Evolutionary conservation across 2,113 vertebrate species (phyloP).

Genomic region (Uropsilus gracilis): DNA sequence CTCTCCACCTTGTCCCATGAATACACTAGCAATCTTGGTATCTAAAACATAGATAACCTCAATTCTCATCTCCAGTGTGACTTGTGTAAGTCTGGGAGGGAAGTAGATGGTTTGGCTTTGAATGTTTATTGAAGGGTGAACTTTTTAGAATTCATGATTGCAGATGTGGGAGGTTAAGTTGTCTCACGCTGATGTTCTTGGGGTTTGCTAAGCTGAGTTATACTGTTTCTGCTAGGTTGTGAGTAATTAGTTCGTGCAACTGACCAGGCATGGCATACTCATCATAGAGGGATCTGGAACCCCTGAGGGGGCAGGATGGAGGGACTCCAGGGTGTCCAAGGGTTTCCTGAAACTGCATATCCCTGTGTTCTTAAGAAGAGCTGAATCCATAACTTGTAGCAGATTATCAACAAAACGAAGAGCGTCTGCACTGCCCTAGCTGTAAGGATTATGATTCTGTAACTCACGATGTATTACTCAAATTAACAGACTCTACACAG

Average conservation of each 20-base stretch:
- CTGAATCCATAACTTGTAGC: not conserved
- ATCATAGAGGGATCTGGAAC: not conserved
- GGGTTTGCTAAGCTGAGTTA: not conserved
- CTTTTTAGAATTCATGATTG: not conserved
- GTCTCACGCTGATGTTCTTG: not conserved
- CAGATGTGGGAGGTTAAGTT: not conserved
- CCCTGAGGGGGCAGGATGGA: not conserved
- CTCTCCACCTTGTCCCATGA: not conserved
- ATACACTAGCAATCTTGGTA: not conserved
- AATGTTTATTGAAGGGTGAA: not conserved
- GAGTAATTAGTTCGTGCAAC: not conserved
- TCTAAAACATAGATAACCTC: slow-evolving; percentile 2
- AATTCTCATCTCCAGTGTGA: slow-evolving; percentile 21
- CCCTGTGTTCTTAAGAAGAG: not conserved
- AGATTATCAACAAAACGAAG: not conserved
- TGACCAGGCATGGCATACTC: not conserved
- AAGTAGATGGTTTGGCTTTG: not conserved
- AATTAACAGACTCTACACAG: not conserved
- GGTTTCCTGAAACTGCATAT: not conserved
- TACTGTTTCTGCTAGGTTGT: not conserved
- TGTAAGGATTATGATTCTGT: not conserved
- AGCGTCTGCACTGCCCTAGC: not conserved
- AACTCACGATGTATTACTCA: not conserved
- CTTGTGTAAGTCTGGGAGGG: not conserved
- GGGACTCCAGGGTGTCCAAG: not conserved